Percentiles rank a stretch among this genome's conserved stretches.
phyloP scores from a whole-genome alignment of 1,140 invertebrate species.

The Halictus rubicundus region DNA sequence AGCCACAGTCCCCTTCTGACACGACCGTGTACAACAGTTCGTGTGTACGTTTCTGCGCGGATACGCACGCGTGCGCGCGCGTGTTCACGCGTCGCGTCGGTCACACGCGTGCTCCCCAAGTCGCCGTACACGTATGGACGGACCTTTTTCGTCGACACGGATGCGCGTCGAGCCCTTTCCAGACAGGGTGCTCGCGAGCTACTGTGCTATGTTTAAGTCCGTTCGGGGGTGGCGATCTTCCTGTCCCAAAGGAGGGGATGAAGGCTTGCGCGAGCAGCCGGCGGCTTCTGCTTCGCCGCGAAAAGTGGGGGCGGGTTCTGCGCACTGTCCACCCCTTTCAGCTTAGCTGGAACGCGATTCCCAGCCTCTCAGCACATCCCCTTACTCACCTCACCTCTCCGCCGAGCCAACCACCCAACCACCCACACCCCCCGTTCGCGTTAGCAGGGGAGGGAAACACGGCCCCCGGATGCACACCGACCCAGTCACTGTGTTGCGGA shows the following conservation, averaged over 20 bases:
- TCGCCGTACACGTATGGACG: constrained; percentile 16
- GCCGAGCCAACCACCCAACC: background rate
- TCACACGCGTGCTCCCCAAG: constrained; percentile 47
- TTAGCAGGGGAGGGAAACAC: constrained; percentile 51
- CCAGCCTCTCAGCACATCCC: constrained; percentile 68
- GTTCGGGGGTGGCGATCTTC: constrained; percentile 72
- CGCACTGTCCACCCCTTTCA: constrained; percentile 78
- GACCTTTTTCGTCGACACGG: constrained; percentile 29
- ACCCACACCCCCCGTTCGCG: background rate
- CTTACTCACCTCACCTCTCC: constrained; percentile 55
- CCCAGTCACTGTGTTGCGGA: constrained; percentile 54
- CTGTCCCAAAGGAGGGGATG: constrained; percentile 69
- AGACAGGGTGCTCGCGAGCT: constrained; percentile 76
- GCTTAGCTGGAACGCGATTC: constrained; percentile 68
- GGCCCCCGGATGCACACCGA: constrained; percentile 70
- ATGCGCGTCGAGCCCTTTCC: constrained; percentile 70
- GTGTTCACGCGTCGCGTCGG: constrained; percentile 36
- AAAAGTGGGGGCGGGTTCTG: constrained; percentile 80
- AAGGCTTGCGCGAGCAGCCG: constrained; percentile 71
- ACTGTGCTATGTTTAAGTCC: constrained; percentile 78
- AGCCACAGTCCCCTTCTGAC: background rate
- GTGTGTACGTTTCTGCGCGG: too few relatives aligned
- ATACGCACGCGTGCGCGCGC: constrained; percentile 52
- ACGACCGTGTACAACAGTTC: constrained; percentile 2
- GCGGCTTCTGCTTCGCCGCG: constrained; percentile 71